A percentile compares a stretch with the other conserved stretches of the same genome.
phyloP scores from a whole-genome alignment of 2,888 invertebrate species.

The Chaitophorus viminalis region DNA sequence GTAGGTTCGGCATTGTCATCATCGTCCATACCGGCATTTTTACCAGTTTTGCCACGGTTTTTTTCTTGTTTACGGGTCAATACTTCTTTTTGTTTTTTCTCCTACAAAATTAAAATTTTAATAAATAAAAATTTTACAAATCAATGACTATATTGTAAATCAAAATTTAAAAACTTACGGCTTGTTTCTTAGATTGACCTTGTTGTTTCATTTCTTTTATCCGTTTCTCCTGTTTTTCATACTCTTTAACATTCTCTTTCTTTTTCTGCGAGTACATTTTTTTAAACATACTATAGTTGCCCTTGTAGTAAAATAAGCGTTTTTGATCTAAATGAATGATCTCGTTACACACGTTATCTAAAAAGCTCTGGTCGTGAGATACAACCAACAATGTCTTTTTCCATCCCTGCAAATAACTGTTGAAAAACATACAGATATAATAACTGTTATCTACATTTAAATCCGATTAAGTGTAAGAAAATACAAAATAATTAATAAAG shows the following conservation, averaged over 20 bases:
- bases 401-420: slow-evolving; percentile 94
- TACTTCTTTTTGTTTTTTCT: slow-evolving; percentile 92
- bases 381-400: slow-evolving; percentile 98
- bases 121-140: not conserved
- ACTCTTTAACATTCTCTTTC: slow-evolving; percentile 95
- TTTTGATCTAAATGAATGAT: slow-evolving; percentile 96
- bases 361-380: slow-evolving; percentile 99
- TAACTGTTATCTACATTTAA: too few species aligned
- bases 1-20: slow-evolving; percentile 73
- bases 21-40: slow-evolving; percentile 80
- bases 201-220: slow-evolving; percentile 94
- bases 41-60: slow-evolving; percentile 81
- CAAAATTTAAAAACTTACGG: slow-evolving; percentile 69
- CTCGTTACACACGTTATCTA: slow-evolving; percentile 99
- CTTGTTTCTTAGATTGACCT: slow-evolving; percentile 95
- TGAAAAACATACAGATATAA: slow-evolving; percentile 64
- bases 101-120: slow-evolving; percentile 68
- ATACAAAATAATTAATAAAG: not conserved
- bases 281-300: slow-evolving; percentile 97
- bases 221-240: slow-evolving; percentile 96
- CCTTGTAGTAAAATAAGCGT: slow-evolving; percentile 95
- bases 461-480: too few species aligned
- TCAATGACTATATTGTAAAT: not conserved
- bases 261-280: slow-evolving; percentile 98
- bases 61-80: slow-evolving; percentile 93